These are phyloP conservation scores for Pangasius krempfi DNA, from an alignment of 2,797 vertebrate genomes.

Conservation along the genomic window DNA sequence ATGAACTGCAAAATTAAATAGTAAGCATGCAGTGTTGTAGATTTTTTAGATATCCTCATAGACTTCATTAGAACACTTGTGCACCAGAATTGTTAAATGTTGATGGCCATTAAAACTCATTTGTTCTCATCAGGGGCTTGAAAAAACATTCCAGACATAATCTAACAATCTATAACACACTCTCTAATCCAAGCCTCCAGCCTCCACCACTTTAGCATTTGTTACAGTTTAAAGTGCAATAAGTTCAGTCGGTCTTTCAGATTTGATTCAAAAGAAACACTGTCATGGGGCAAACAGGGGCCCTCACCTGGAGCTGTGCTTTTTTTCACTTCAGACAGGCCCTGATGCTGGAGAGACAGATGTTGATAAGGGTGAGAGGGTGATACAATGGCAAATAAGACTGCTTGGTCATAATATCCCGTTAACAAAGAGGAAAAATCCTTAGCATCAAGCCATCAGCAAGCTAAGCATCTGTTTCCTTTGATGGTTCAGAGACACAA, in stretches of 20 bases:
- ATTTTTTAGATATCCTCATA: constrained; percentile 21
- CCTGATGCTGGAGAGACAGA: constrained; percentile 66
- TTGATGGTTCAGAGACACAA: constrained; percentile 66
- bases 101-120: constrained; percentile 39
- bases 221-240: constrained; percentile 26
- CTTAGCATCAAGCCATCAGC: constrained; percentile 56
- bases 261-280: constrained; percentile 24
- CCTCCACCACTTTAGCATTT: constrained; percentile 34
- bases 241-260: constrained; percentile 16
- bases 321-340: constrained; percentile 56
- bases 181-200: constrained; percentile 30
- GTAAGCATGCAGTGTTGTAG: constrained; percentile 17
- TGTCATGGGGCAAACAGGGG: constrained; percentile 66
- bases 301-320: constrained; percentile 59
- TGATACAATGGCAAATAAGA: constrained; percentile 66
- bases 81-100: constrained; percentile 28
- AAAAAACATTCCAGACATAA: constrained; percentile 19
- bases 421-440: constrained; percentile 61
- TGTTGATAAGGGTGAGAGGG: constrained; percentile 62
- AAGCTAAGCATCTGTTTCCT: constrained; percentile 63
- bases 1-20: constrained; percentile 25
- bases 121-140: constrained; percentile 34
- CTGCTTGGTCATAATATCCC: constrained; percentile 71
- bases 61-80: constrained; percentile 30
- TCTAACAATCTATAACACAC: constrained; percentile 34